These are phyloP conservation scores for Campoplex nolae DNA, from an alignment of 2,888 invertebrate genomes.

Conservation along the genomic window DNA sequence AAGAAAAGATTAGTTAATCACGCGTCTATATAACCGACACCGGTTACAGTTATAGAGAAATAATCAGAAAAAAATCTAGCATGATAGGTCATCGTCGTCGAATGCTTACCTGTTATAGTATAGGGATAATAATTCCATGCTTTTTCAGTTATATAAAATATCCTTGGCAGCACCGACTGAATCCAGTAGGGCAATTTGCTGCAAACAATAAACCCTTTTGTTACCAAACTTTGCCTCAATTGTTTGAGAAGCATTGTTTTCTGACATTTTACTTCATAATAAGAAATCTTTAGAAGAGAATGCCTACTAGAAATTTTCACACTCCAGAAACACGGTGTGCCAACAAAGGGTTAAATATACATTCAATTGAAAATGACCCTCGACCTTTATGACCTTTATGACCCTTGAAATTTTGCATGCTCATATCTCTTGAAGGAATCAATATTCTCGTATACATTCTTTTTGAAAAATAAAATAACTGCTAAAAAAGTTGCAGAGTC, in stretches of 20 bases:
- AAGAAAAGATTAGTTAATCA: constrained; percentile 53
- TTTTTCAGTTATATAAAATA: constrained; percentile 97
- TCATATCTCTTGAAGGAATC: too few species aligned
- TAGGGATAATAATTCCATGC: constrained; percentile 98
- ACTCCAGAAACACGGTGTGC: too few species aligned
- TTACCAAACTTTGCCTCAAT: not conserved
- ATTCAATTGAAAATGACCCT: too few species aligned
- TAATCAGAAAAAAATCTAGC: not conserved
- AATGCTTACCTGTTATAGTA: constrained; percentile 90
- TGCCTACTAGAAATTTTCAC: not conserved
- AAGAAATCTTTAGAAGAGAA: not conserved
- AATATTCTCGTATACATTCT: too few species aligned
- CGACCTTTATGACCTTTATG: too few species aligned
- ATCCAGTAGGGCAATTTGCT: constrained; percentile 96
- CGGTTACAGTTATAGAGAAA: not conserved
- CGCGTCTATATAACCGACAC: not conserved
- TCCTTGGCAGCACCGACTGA: constrained; percentile 93
- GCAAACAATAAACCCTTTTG: constrained; percentile 68
- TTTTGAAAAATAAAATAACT: too few species aligned
- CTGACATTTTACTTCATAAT: too few species aligned
- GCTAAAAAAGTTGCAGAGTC: not conserved
- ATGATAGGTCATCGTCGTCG: not conserved
- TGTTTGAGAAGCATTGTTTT: too few species aligned
- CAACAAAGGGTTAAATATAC: too few species aligned
- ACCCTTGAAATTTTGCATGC: too few species aligned